Conservation (phyloP, 2,888 invertebrate genomes). For the Mystacides longicornis region DNA sequence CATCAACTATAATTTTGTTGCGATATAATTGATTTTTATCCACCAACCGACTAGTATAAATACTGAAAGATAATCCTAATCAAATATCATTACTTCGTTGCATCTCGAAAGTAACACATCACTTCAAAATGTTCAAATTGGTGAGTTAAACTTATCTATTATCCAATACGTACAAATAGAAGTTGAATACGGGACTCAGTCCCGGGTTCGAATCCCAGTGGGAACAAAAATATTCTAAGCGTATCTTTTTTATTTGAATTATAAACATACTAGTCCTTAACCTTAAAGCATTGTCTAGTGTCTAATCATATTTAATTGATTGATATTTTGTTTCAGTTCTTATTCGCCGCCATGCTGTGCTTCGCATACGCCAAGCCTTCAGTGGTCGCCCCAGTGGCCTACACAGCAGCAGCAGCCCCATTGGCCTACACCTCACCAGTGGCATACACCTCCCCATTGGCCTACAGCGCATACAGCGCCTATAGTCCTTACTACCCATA, state of each 20-base stretch:
- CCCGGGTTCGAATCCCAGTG: no score
- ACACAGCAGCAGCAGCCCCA: constrained; percentile 25
- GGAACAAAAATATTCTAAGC: no score
- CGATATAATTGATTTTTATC: neutral
- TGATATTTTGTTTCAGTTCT: constrained; percentile 14
- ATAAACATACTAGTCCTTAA: no score
- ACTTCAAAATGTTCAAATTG: constrained; percentile 23
- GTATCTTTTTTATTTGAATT: no score
- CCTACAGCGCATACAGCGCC: constrained; percentile 21
- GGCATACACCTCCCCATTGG: constrained; percentile 31
- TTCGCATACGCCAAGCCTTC: constrained; percentile 24
- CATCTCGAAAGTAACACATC: neutral
- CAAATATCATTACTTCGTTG: neutral
- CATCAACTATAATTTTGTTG: neutral
- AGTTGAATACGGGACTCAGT: no score
- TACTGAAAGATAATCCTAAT: neutral
- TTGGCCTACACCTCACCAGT: constrained; percentile 31
- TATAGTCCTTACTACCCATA: constrained; percentile 16
- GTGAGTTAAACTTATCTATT: no score
- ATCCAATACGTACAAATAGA: no score
- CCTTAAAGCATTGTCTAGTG: no score
- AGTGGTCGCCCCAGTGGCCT: constrained; percentile 5
- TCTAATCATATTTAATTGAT: no score
- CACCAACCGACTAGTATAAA: neutral
- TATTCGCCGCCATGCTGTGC: constrained; percentile 21